These are phyloP conservation scores for Limnothrissa miodon DNA, from an alignment of 2,113 vertebrate species.

Conservation along the genomic window DNA sequence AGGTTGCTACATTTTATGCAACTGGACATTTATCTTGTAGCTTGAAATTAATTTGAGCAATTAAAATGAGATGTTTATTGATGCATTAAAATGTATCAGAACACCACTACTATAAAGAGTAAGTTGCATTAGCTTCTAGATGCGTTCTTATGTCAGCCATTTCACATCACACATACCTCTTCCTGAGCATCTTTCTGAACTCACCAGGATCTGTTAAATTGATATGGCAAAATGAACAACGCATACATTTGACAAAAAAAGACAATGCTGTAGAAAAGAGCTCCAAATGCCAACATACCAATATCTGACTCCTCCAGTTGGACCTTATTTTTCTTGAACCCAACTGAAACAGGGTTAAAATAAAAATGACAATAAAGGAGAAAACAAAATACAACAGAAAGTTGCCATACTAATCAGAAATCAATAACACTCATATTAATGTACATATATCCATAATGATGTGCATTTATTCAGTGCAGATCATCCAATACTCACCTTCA, in stretches of 20 bases:
- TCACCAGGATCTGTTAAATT: conserved; percentile 68
- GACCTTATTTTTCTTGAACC: conserved; percentile 69
- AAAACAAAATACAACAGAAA: not conserved
- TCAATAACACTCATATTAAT: not conserved
- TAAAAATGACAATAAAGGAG: conserved; percentile 20
- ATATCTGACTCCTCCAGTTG: conserved; percentile 44
- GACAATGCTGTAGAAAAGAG: not conserved
- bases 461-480: not conserved
- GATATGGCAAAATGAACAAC: not conserved
- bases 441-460: too few relatives aligned
- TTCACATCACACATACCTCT: conserved; percentile 60
- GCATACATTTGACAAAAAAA: not conserved
- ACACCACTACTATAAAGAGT: too few relatives aligned
- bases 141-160: too few relatives aligned
- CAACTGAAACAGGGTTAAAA: conserved; percentile 54
- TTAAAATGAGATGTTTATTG: too few relatives aligned
- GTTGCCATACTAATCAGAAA: too few relatives aligned
- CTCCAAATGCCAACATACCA: conserved; percentile 26
- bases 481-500: conserved; percentile 69
- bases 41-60: too few relatives aligned
- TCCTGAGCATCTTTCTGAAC: conserved; percentile 76
- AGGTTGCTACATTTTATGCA: too few relatives aligned
- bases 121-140: too few relatives aligned
- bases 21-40: too few relatives aligned
- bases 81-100: too few relatives aligned